Percentiles rank a stretch among this genome's conserved stretches.
Conservation (phyloP, 2,113 vertebrate species). For the Oncorhynchus keta region DNA sequence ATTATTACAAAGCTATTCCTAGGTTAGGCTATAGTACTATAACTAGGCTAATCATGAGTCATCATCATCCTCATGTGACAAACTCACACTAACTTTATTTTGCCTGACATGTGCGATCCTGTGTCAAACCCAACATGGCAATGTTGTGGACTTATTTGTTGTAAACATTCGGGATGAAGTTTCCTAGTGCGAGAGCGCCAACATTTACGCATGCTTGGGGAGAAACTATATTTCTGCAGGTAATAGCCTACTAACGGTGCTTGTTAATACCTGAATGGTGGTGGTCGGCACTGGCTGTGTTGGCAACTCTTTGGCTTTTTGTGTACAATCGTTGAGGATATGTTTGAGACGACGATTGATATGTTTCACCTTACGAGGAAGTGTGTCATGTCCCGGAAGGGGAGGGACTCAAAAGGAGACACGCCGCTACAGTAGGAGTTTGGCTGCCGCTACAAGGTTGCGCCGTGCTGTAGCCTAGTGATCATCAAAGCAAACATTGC, state of each 20-base stretch:
- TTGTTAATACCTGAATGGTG: not conserved
- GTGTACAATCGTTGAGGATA: constrained; percentile 28
- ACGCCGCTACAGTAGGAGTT: constrained; percentile 30
- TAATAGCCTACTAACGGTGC: not conserved
- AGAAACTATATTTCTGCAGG: not conserved
- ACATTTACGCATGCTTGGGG: no score
- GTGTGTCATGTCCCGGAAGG: constrained; percentile 94
- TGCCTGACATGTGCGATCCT: no score
- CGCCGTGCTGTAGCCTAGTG: constrained; percentile 25
- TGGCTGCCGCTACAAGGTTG: constrained; percentile 43
- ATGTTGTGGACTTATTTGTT: no score
- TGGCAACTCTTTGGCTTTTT: not conserved
- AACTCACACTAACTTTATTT: constrained; percentile 29
- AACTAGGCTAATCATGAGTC: not conserved
- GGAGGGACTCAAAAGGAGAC: constrained; percentile 79
- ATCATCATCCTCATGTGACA: not conserved
- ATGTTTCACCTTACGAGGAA: constrained; percentile 94
- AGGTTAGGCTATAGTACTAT: not conserved
- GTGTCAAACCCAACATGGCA: no score
- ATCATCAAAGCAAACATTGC: constrained; percentile 20
- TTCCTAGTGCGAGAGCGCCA: no score
- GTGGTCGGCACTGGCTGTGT: not conserved
- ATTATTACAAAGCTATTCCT: not conserved
- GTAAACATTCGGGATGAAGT: no score
- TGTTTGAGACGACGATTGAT: constrained; percentile 84